Evolutionary conservation across 2,797 vertebrate genomes (phyloP), one percentile per base, ranked within the genome.

Genomic region (Oryzias dopingdopingensis): DNA sequence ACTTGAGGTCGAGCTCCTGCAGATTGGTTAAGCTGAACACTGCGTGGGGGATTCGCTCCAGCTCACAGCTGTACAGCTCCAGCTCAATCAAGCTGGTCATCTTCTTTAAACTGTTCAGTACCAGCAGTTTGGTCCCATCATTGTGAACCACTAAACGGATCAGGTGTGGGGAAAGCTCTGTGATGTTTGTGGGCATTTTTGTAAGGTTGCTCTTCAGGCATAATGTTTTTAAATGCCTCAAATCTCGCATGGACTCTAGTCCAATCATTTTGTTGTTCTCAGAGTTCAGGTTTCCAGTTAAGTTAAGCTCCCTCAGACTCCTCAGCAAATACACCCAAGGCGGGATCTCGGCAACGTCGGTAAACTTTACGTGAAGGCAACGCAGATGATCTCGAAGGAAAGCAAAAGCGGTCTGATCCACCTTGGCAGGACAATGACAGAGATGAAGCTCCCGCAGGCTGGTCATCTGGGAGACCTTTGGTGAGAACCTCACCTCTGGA

Each of bases 231-330:
- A 99, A 92, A 79, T 96, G 93, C 79, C 92, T 93, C 84, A 99
- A 63, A 63, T 99, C 97, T 67, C 96, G 88, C 76, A 99, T 94
- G 59, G 97, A 98, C 65, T 99, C 97, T 0, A 99, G 91, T 52
- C 95, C 94, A 17, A 99, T 98, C 95, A 96, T 96, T 88, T 97
- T 98, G 85, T 98, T 99, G 63, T 98, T 96, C 83, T 98, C 96
- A 1, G 96, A 96, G 91, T 95, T 97, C 86, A 99, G 84, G 62
- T 96, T 98, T 65, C 97, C 97, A 49, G 94, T 90, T 41, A 99
- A 84, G 77, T 96, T 94, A 43, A 99, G 84, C 78, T 99, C 97
- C 47, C 93, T 92, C 55, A 99, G 92, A 79, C 92, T 97, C 88
- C 93, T 96, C 67, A 99, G 90, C 86, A 99, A 75, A 76, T 99